A percentile compares a stretch with the other conserved stretches of the same genome.
phyloP scores from a whole-genome alignment of 2,888 invertebrate species.

The Sicus ferrugineus region DNA sequence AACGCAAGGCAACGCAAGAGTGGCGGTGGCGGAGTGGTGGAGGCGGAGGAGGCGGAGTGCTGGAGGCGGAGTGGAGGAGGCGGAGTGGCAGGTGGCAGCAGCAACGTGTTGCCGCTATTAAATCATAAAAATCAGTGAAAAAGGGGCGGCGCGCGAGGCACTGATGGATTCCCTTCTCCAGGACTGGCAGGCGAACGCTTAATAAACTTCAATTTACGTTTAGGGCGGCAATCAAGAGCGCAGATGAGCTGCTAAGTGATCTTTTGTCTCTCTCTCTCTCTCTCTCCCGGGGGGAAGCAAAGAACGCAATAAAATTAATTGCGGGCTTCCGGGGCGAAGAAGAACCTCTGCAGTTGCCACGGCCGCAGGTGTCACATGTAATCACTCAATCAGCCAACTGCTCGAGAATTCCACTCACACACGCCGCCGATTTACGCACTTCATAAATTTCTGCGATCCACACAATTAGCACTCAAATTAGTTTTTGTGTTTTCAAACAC shows the following conservation, averaged over 20 bases:
- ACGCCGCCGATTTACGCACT: neutral
- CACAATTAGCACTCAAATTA: neutral
- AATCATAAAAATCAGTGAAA: neutral
- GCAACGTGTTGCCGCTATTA: neutral
- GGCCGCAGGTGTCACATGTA: neutral
- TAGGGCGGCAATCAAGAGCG: too few relatives aligned
- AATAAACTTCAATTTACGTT: too few relatives aligned
- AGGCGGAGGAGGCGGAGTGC: neutral
- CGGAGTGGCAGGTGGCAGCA: neutral
- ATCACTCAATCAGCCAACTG: neutral
- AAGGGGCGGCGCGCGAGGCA: neutral
- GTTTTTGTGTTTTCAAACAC: neutral
- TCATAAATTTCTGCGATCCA: slow-evolving; percentile 1
- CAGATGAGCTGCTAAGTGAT: too few relatives aligned
- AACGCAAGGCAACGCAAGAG: too few relatives aligned
- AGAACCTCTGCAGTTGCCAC: neutral
- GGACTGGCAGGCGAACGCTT: too few relatives aligned
- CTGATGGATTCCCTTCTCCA: neutral
- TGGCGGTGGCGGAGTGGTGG: too few relatives aligned
- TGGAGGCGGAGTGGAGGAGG: neutral
- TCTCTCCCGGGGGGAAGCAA: too few relatives aligned
- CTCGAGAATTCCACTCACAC: too few relatives aligned
- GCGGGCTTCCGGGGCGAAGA: too few relatives aligned
- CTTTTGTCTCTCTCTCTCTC: too few relatives aligned
- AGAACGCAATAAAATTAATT: too few relatives aligned